A percentile compares a stretch with the other conserved stretches of the same genome.
Conservation (phyloP, 2,888 invertebrate genomes). For the Lasiommata megera region DNA sequence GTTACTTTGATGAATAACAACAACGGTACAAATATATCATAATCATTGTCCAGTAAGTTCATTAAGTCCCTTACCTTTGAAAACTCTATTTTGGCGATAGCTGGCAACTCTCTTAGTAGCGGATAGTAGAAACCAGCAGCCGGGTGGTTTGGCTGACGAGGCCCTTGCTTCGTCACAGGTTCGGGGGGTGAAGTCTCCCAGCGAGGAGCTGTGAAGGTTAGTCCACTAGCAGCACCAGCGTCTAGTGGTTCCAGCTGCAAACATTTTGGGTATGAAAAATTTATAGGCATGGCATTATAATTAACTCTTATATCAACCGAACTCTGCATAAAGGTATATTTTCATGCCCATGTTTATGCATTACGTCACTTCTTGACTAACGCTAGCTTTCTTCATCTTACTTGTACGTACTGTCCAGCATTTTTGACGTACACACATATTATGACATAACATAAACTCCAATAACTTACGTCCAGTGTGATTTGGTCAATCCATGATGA, state of each 20-base stretch:
- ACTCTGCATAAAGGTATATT: no score
- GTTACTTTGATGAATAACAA: no score
- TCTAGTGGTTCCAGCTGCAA: slow-evolving; percentile 91
- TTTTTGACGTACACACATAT: no score
- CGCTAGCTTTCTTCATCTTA: no score
- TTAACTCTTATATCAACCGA: no score
- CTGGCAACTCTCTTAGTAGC: slow-evolving; percentile 88
- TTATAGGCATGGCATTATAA: no score
- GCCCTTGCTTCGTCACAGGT: slow-evolving; percentile 90
- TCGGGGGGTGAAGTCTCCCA: slow-evolving; percentile 94
- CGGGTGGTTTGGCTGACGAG: slow-evolving; percentile 91
- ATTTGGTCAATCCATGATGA: slow-evolving; percentile 81
- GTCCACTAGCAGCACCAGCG: slow-evolving; percentile 95
- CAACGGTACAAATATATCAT: no score
- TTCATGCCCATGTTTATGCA: no score
- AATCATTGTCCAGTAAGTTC: no score
- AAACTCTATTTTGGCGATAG: slow-evolving; percentile 92
- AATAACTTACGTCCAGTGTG: slow-evolving; percentile 70
- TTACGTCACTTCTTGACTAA: no score
- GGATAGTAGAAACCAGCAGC: slow-evolving; percentile 96
- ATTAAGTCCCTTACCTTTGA: slow-evolving; percentile 91
- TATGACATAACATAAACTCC: no score
- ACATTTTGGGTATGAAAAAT: background rate
- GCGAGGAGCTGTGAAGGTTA: slow-evolving; percentile 95
- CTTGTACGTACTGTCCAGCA: no score